A percentile compares a stretch with the other conserved stretches of the same genome.
Evolutionary conservation across 1,140 invertebrate genomes (phyloP).

Genomic region (Andricus grossulariae): DNA sequence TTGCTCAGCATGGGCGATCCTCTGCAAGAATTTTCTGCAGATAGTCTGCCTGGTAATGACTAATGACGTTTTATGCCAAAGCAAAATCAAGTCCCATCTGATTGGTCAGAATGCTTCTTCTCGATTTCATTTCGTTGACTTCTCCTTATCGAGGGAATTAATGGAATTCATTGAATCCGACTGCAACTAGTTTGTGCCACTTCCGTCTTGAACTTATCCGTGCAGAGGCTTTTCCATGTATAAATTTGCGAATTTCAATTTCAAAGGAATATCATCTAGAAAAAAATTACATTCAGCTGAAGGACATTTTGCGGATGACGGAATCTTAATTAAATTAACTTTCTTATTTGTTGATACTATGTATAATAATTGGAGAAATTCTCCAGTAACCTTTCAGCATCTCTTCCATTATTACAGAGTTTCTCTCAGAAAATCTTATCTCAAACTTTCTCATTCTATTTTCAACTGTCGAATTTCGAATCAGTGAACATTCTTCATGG

Average conservation of each 20-base stretch:
- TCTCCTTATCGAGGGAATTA: constrained; percentile 24
- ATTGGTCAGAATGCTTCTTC: constrained; percentile 13
- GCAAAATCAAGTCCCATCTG: neutral
- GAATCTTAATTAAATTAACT: constrained; percentile 22
- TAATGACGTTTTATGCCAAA: constrained; percentile 22
- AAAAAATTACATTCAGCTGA: too few relatives aligned
- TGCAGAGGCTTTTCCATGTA: neutral
- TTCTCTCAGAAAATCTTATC: too few relatives aligned
- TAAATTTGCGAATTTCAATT: constrained; percentile 2
- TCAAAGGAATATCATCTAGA: neutral
- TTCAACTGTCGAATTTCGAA: too few relatives aligned
- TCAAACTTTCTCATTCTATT: too few relatives aligned
- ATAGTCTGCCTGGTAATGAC: neutral
- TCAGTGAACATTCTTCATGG: too few relatives aligned
- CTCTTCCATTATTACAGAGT: too few relatives aligned
- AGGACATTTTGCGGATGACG: neutral
- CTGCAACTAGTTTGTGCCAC: constrained; percentile 22
- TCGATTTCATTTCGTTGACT: constrained; percentile 20
- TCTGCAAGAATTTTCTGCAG: neutral
- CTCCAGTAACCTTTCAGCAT: too few relatives aligned
- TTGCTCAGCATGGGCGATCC: neutral
- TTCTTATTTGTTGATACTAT: neutral
- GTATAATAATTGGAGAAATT: too few relatives aligned
- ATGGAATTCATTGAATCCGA: constrained; percentile 30
- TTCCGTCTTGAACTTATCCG: constrained; percentile 17